Evolutionary conservation across 2,113 vertebrate genomes (phyloP).

Genomic region (Herpetotheres cachinnans): DNA sequence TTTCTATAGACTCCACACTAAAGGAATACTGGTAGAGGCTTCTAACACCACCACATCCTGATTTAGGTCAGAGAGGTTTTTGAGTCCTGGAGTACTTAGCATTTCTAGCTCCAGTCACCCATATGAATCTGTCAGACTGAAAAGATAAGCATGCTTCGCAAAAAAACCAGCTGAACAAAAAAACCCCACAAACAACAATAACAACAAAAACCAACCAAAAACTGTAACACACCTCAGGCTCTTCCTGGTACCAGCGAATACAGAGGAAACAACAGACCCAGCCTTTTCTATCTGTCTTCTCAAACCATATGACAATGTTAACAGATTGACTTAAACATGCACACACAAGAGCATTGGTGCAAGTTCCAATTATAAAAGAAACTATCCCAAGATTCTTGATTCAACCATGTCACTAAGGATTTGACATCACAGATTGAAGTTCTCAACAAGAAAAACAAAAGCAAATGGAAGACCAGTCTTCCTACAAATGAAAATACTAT

Average conservation of each 20-base stretch:
- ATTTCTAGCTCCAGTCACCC: background rate
- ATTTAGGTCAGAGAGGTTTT: background rate
- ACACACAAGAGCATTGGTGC: background rate
- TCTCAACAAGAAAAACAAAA: background rate
- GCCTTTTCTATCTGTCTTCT: background rate
- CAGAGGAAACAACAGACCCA: background rate
- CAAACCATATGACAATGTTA: background rate
- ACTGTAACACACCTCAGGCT: background rate
- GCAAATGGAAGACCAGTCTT: background rate
- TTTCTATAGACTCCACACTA: background rate
- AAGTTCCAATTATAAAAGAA: background rate
- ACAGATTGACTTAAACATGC: constrained; percentile 1
- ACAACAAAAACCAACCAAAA: background rate
- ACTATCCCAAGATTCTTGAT: background rate
- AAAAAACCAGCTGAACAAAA: background rate
- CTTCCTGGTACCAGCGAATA: background rate
- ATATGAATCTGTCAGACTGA: background rate
- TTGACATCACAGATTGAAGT: background rate
- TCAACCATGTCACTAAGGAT: background rate
- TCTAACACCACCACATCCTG: background rate
- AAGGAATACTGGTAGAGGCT: background rate
- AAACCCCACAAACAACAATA: background rate
- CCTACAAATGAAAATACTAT: background rate
- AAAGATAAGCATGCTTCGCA: background rate
- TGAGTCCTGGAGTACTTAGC: background rate